phyloP scores from a whole-genome alignment of 1,140 invertebrate genomes.

The Euura lappo region DNA sequence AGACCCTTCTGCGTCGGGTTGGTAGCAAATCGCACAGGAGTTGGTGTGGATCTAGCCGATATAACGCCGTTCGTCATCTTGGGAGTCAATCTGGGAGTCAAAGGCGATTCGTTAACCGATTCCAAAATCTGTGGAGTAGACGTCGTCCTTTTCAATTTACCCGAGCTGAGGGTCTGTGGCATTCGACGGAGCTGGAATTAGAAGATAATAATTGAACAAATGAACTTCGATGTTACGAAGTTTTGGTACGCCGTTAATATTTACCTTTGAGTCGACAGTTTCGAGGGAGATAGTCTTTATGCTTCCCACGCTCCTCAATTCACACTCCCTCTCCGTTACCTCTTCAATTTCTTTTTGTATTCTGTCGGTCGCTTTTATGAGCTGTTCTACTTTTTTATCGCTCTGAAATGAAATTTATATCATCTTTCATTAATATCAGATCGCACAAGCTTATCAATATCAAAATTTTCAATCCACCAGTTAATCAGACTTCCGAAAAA shows the following conservation, averaged over 20 bases:
- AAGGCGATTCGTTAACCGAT: constrained; percentile 48
- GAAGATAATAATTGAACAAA: constrained; percentile 35
- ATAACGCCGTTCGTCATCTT: constrained; percentile 52
- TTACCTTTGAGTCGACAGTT: constrained; percentile 49
- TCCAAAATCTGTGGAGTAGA: constrained; percentile 66
- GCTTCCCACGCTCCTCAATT: constrained; percentile 66
- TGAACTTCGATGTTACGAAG: constrained; percentile 20
- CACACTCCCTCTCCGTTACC: constrained; percentile 70
- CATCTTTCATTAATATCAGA: no score
- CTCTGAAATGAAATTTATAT: constrained; percentile 30
- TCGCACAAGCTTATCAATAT: no score
- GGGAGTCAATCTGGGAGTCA: constrained; percentile 37
- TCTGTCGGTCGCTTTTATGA: constrained; percentile 55
- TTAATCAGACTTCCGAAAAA: no score
- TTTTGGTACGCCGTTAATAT: not conserved
- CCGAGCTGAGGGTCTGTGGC: constrained; percentile 55
- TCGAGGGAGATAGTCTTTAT: constrained; percentile 51
- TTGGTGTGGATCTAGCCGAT: constrained; percentile 49
- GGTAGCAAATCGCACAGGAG: constrained; percentile 64
- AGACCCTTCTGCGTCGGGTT: constrained; percentile 71
- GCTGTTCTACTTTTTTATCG: constrained; percentile 45
- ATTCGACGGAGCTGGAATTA: constrained; percentile 49
- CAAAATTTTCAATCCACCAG: no score
- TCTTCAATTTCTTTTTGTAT: constrained; percentile 75
- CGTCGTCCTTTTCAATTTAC: constrained; percentile 64